phyloP scores from a whole-genome alignment of 2,113 vertebrate genomes.

The Pachypanchax playfairii region DNA sequence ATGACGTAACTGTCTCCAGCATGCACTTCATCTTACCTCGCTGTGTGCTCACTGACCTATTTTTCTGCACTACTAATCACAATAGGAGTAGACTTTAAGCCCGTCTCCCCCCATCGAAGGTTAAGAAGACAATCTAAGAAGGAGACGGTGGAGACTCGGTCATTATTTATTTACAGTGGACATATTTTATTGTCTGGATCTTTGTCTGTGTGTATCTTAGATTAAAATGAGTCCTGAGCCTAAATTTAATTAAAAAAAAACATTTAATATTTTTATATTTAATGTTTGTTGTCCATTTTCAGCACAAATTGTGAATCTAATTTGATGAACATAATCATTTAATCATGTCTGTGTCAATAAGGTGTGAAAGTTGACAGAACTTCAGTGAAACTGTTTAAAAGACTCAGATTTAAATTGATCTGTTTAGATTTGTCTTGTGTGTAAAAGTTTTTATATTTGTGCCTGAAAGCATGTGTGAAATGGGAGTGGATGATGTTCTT shows the following conservation, averaged over 20 bases:
- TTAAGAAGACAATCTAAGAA: background rate
- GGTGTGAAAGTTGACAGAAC: too few species aligned
- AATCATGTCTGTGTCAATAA: too few species aligned
- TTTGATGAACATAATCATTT: too few species aligned
- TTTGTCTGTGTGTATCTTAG: conserved; percentile 15
- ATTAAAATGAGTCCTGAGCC: too few species aligned
- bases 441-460: too few species aligned
- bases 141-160: background rate
- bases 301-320: too few species aligned
- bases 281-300: too few species aligned
- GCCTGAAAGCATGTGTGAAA: background rate
- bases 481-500: conserved; percentile 10
- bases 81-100: background rate
- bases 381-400: too few species aligned
- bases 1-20: conserved; percentile 30
- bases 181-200: background rate
- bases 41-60: conserved; percentile 47
- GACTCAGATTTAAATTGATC: too few species aligned
- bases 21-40: conserved; percentile 22
- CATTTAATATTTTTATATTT: too few species aligned
- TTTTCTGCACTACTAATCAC: conserved; percentile 43
- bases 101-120: background rate
- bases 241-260: too few species aligned
- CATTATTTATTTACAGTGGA: conserved; percentile 13
- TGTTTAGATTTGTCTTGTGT: too few species aligned